These are phyloP conservation scores for Perccottus glenii DNA, from an alignment of 2,113 vertebrate species.

Conservation along the genomic window DNA sequence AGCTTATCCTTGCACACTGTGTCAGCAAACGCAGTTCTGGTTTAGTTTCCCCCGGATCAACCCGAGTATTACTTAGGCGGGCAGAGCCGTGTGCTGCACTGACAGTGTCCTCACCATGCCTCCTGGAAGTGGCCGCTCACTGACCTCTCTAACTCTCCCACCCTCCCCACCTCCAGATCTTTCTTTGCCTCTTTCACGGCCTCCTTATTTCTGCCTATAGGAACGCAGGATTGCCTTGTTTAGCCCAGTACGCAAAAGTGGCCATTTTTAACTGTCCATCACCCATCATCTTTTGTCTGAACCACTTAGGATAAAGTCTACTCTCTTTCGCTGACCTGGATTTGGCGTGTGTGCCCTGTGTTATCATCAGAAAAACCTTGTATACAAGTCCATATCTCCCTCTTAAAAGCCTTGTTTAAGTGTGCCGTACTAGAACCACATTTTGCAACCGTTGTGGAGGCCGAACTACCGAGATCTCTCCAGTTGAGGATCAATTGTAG, in stretches of 20 bases:
- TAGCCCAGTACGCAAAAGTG: constrained; percentile 8
- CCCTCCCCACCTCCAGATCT: constrained; percentile 30
- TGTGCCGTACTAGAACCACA: constrained; percentile 35
- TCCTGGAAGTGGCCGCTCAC: constrained; percentile 65
- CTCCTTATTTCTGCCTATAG: constrained; percentile 42
- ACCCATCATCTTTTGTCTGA: constrained; percentile 22
- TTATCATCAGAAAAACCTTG: constrained; percentile 41
- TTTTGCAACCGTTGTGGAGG: constrained; percentile 39
- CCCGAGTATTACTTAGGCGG: constrained; percentile 44
- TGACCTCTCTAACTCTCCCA: constrained; percentile 58
- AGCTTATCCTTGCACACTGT: constrained; percentile 20
- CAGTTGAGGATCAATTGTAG: constrained; percentile 73
- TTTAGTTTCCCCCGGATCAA: constrained; percentile 27
- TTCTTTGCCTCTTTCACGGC: constrained; percentile 40
- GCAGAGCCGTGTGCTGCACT: constrained; percentile 54
- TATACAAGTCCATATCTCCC: constrained; percentile 18
- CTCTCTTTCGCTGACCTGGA: constrained; percentile 2
- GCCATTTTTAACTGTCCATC: constrained; percentile 22
- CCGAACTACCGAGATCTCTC: constrained; percentile 55
- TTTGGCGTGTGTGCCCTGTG: constrained; percentile 21
- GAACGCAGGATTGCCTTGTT: constrained; percentile 23
- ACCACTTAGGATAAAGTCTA: constrained; percentile 36
- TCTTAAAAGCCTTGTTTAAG: constrained; percentile 45
- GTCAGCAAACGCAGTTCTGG: constrained; percentile 41
- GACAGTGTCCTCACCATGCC: constrained; percentile 69